Evolutionary conservation across 2,113 vertebrate genomes (phyloP), one percentile per base, ranked within the genome.

Genomic region (Chaetodon trifascialis): DNA sequence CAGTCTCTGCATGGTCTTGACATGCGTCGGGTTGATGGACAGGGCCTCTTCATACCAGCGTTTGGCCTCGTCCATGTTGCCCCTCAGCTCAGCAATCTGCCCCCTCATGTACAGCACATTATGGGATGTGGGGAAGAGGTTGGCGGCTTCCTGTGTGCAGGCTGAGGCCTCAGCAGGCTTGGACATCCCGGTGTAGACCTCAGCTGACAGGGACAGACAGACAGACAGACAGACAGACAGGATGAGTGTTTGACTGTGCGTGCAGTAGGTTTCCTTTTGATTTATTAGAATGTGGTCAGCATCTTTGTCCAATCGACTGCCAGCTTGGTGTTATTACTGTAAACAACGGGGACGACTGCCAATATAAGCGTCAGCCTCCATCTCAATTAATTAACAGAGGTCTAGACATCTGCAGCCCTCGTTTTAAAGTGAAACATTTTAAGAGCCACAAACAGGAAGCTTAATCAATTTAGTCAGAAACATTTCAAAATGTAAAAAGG

Each of bases 1-100:
- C 98, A 99, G 95, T 87, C 98, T 96, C 94, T 99, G 98, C 98
- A 99, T 99, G 93, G 97, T 99, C 94, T 97, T 99, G 89, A 99
- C 98, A 0, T 99, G 98, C 11, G 98, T 99, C 9, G 98, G 98
- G 88, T 97, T 99, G 94, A 99, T 99, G 80, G 98, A 97, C 86
- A 99, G 96, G 72, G 98, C 98, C 86, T 99, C 98, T 85, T 99
- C 98, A 73, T 99, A 99, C 97, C 98, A 99, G 76, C 98, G 97
- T 76, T 96, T 98, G 73, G 98, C 98, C 83, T 99, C 98, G 9
- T 99, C 98, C 0, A 94, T 88, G 91, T 97, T 97, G 30, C 98
- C 98, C 51, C 96, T 96, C 52, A 99, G 97, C 91, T 99, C 98
- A 0, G 98, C 96, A 42, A 99, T 97, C 94, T 99, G 98, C 38